Conservation (phyloP, 2,113 vertebrate species). For the Panthera leo region DNA sequence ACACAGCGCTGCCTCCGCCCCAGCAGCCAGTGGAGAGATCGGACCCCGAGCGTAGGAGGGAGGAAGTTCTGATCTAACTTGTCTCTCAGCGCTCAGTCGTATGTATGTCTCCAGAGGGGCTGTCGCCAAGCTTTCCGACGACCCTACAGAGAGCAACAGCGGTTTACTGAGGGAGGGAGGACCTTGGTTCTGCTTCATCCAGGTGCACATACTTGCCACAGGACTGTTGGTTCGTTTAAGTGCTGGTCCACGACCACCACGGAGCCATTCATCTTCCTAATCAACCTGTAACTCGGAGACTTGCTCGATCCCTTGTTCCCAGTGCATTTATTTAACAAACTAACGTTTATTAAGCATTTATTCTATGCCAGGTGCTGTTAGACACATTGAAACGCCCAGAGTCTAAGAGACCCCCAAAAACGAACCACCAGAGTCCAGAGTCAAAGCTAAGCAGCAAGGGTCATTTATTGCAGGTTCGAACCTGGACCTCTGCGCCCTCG, state of each 20-base stretch:
- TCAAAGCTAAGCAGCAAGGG: too few species aligned
- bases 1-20: not conserved
- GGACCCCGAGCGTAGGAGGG: fast-evolving
- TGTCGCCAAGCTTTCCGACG: not conserved
- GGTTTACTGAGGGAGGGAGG: not conserved
- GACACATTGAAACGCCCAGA: not conserved
- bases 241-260: not conserved
- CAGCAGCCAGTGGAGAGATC: not conserved
- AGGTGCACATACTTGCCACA: fast-evolving
- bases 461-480: too few species aligned
- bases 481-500: too few species aligned
- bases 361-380: not conserved
- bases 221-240: not conserved
- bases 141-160: not conserved
- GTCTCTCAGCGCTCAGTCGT: not conserved
- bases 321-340: not conserved
- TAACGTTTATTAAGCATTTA: not conserved
- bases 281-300: not conserved
- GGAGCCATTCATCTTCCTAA: not conserved
- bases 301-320: not conserved
- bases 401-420: too few species aligned
- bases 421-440: too few species aligned
- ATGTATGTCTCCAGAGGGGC: fast-evolving
- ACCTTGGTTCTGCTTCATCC: not conserved
- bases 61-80: not conserved